Base-by-base conservation (phyloP, 2,888 invertebrate genomes). In the Clostera curtula region DNA sequence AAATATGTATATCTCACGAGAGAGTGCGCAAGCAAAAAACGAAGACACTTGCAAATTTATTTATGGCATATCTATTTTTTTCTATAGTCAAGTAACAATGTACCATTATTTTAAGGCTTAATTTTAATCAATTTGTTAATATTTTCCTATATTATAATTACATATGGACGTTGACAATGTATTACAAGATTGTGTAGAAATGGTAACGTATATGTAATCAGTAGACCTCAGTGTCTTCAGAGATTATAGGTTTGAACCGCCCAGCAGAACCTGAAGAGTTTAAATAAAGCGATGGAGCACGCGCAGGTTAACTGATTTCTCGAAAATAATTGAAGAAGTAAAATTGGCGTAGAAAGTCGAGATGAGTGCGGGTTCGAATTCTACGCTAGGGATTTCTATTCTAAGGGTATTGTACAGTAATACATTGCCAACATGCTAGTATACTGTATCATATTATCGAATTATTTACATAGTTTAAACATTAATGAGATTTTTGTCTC, bases 341-440 rank as follows among this genome's bases (percentile, higher is more conserved):
- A n/a, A n/a, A n/a, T n/a, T n/a, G n/a, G n/a, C n/a, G n/a, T n/a
- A n/a, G n/a, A n/a, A n/a, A n/a, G n/a, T n/a, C n/a, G n/a, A n/a
- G n/a, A n/a, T n/a, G n/a, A n/a, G n/a, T n/a, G n/a, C n/a, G n/a
- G n/a, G n/a, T n/a, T n/a, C n/a, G n/a, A n/a, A n/a, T n/a, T n/a
- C n/a, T n/a, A n/a, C n/a, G n/a, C n/a, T n/a, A n/a, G n/a, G n/a
- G n/a, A n/a, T n/a, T n/a, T n/a, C n/a, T n/a, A n/a, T n/a, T 11
- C 18, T n/a, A 12, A 19, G 27, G 15, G 21, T 13, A 14, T 9
- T 20, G 20, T 15, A 7, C 24, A n/a, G 51, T 62, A 63, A 73
- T 42, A 75, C 76, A 52, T 66, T 63, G 72, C 35, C 74, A 77
- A 77, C 77, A 77, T 77, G 73, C 72, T 56, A 27, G 37, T 34